Percentiles rank a stretch among this genome's conserved stretches.
Conservation (phyloP, 2,888 invertebrate species). For the Lithophane semibrunnea region DNA sequence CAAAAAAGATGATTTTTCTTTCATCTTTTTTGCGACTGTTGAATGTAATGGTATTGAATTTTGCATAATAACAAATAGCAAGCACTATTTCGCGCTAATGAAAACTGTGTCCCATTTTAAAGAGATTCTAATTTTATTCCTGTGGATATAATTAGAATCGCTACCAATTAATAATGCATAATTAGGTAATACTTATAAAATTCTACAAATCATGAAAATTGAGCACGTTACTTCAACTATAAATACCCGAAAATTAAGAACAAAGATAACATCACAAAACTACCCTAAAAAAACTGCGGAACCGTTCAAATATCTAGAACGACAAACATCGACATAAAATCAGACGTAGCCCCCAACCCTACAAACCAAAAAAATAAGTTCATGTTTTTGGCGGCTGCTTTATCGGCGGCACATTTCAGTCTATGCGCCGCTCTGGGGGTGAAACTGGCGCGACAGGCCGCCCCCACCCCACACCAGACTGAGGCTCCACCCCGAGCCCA, state of each 20-base stretch:
- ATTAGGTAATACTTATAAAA: too few species aligned
- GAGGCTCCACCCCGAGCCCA: slow-evolving; percentile 61
- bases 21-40: slow-evolving; percentile 4
- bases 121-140: too few species aligned
- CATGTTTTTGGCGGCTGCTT: slow-evolving; percentile 77
- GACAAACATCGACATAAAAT: slow-evolving; percentile 58
- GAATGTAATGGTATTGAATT: slow-evolving; percentile 1
- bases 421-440: slow-evolving; percentile 74
- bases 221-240: neutral
- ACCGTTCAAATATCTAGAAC: slow-evolving; percentile 58
- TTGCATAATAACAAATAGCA: neutral
- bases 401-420: slow-evolving; percentile 79
- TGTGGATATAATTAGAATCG: too few species aligned
- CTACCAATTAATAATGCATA: too few species aligned
- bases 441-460: slow-evolving; percentile 72
- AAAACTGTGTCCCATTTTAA: too few species aligned
- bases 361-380: slow-evolving; percentile 68
- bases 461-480: slow-evolving; percentile 58
- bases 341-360: slow-evolving; percentile 47
- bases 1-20: slow-evolving; percentile 10
- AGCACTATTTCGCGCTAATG: too few species aligned
- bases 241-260: neutral
- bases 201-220: too few species aligned
- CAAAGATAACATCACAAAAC: slow-evolving; percentile 46
- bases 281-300: slow-evolving; percentile 37